Base-by-base conservation (phyloP, 2,797 vertebrate genomes). In the Lophotriccus pileatus region DNA sequence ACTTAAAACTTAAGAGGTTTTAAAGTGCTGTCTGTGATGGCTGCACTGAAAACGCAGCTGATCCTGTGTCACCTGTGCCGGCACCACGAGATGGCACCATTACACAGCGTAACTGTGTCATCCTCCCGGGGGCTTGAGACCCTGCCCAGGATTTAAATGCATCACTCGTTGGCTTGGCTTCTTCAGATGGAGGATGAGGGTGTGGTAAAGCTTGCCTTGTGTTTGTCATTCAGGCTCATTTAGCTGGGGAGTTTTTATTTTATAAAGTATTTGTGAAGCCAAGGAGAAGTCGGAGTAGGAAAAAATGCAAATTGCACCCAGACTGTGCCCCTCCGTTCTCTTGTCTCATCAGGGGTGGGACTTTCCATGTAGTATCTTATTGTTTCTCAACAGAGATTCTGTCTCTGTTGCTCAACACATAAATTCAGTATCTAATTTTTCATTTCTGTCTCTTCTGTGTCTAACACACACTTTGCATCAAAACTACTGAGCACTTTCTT, bases 61-160 rank as follows among this genome's bases (percentile, higher is more conserved):
- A n/a, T 49, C 59, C 74, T 15, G 58, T 5, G 14, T 90, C 67
- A 23, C 78, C 76, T 70, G 79, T 73, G 8, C 41, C 41, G 2
- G 37, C 16, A 53, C 97, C 97, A 97, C 91, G 63, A 97, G 97
- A 88, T 97, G 97, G 97, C 91, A 95, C 91, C 86, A 74, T 96
- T 80, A 84, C 59, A 93, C 83, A 93, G 95, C 78, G 3, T 37
- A 95, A 94, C 24, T 5, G 5, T 27, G 58, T 44, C 8, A 0
- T 58, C 76, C 10, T 52, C 72, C 10, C 12, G 10, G 24, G 21
- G 44, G 24, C 63, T 78, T 27, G 12, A 56, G 53, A n/a, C 9
- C 1, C 6, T 89, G 49, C 46, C 64, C 25, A 15, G 28, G 70
- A 8, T 78, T 62, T 75, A 14, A 62, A 19, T 9, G 14, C 39